Evolutionary conservation across 2,888 invertebrate genomes (phyloP), one percentile per base, ranked within the genome.

Genomic region (Erynnis tages): DNA sequence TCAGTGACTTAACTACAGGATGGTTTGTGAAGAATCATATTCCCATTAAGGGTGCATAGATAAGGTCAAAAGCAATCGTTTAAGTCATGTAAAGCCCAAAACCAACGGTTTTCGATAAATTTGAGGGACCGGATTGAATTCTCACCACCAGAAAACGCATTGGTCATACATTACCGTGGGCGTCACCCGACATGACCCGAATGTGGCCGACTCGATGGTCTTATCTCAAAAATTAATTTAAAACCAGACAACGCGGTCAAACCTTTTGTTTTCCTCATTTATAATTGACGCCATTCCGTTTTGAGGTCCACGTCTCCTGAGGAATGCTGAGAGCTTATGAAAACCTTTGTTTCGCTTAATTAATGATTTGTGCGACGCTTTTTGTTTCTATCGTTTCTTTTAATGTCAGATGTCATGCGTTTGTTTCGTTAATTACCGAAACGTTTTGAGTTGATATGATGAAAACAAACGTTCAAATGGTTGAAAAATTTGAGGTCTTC

Each of bases 141-240:
- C 19, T 37, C n/a, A 10, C 19, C 21, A 10, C 17, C 17, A 10
- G 19, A 19, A 11, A 8, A 21, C 11, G 37, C 21, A 29, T 37
- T 27, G 35, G 37, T 47, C 13, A 14, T 14, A 19, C 32, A 40
- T 25, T 49, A 49, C 49, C 43, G 67, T 67, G 65, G 67, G 67
- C 63, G 69, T 60, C 53, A 54, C 63, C 62, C 55, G 63, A 59
- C 59, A 58, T 54, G 50, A 50, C 50, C 40, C 32, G 58, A 37
- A 47, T 53, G 50, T 27, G 11, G 13, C 41, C 49, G n/a, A n/a
- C n/a, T n/a, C n/a, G 56, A 58, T 40, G 55, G 56, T 49, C 49
- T 57, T 59, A 62, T 60, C 63, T 58, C 53, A 23, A 49, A 62
- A 59, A 58, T 58, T 58, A 54, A 60, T 60, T 55, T 53, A 55